Base-by-base conservation (phyloP, 2,888 invertebrate genomes). In the Pammene aurita region DNA sequence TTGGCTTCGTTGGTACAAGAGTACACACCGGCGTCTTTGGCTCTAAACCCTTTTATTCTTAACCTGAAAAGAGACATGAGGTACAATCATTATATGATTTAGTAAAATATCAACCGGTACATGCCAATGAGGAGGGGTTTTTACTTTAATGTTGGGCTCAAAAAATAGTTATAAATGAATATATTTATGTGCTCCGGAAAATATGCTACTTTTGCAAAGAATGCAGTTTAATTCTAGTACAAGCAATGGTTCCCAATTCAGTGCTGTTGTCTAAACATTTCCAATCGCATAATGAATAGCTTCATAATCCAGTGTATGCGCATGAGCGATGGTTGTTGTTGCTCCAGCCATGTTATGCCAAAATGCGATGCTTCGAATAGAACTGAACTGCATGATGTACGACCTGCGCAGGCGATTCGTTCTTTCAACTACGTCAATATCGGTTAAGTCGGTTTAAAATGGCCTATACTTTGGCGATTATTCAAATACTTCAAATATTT, bases 1-100 rank as follows among this genome's bases (percentile, higher is more conserved):
- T 84, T 84, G 46, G 83, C 83, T n/a, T 85, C 85, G 66, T 80
- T 83, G 72, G 81, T 84, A 77, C 93, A 93, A 1, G 88, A 80
- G 75, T 93, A 94, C 11, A 86, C 76, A 0, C 93, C 94, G 5
- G 88, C 88, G 73, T 93, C 93, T 76, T 84, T 88, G 4, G 83
- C 77, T 71, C 87, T 85, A 61, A 93, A 89, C n/a, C 84, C 81
- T 75, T 85, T 90, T 81, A 93, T 92, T 78, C 87, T 83, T 76
- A 93, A 78, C 89, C 93, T 93, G 81, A 38, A 84, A 84, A 60
- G 61, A 34, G 72, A 41, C 62, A 57, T 64, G 2, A 13, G 13
- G 2, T 50, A 18, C 5, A 26, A 11, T 13, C 11, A 6, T 0
- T 6, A 48, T 48, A 16, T 14, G 16, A 4, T 26, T 4, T 26